Evolutionary conservation across 1,140 invertebrate genomes (phyloP).

Genomic region (Ostrea edulis): DNA sequence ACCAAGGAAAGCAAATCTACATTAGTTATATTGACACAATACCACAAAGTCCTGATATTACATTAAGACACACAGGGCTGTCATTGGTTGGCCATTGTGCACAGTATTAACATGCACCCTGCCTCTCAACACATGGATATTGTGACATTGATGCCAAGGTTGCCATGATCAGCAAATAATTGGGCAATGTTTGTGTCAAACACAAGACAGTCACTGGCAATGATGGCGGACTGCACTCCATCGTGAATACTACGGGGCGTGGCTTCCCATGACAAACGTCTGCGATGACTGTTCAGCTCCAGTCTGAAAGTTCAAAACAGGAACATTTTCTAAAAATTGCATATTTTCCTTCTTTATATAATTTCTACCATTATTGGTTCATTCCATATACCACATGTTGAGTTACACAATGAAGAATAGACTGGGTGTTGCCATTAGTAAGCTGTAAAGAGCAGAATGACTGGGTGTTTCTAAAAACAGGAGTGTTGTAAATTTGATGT

Average conservation of each 20-base stretch:
- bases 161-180: slow-evolving; percentile 99
- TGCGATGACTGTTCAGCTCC: slow-evolving; percentile 95
- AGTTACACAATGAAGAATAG: no score
- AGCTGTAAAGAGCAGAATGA: no score
- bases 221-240: slow-evolving; percentile 98
- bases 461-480: no score
- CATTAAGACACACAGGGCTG: not conserved
- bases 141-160: slow-evolving; percentile 99
- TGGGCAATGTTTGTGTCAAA: slow-evolving; percentile 99
- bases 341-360: no score
- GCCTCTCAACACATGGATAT: slow-evolving; percentile 82
- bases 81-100: not conserved
- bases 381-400: no score
- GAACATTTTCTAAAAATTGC: not conserved
- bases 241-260: slow-evolving; percentile 99
- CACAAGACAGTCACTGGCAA: slow-evolving; percentile 98
- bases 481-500: no score
- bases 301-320: slow-evolving; percentile 81
- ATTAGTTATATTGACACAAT: not conserved
- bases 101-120: not conserved
- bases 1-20: not conserved
- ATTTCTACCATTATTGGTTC: no score
- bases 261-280: slow-evolving; percentile 98
- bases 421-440: no score
- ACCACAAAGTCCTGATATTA: not conserved